Percentiles rank a stretch among this genome's conserved stretches.
Evolutionary conservation across 2,113 vertebrate genomes (phyloP).

Genomic region (Rhinopomastus cyanomelas): DNA sequence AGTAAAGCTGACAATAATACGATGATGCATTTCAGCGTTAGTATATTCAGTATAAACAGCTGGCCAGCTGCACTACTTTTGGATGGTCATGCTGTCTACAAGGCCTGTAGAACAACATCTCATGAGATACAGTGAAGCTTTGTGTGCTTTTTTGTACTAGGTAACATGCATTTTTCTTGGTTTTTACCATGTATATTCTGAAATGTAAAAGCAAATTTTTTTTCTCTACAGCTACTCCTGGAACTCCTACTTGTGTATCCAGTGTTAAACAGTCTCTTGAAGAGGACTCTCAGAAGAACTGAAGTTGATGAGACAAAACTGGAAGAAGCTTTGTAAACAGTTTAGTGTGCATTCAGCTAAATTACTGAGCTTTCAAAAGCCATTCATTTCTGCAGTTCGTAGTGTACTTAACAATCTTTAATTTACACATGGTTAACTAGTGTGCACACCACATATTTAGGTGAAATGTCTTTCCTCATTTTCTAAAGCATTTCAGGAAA

Average conservation of each 20-base stretch:
- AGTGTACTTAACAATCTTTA: not conserved
- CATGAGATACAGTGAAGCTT: not conserved
- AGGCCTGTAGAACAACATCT: not conserved
- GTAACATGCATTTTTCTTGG: not conserved
- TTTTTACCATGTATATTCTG: not conserved
- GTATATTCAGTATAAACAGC: not conserved
- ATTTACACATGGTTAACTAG: not conserved
- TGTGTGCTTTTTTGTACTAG: not conserved
- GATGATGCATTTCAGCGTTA: not conserved
- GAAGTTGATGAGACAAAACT: constrained; percentile 43
- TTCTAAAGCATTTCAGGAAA: constrained; percentile 54
- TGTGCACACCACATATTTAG: constrained; percentile 25
- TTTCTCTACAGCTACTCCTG: constrained; percentile 47
- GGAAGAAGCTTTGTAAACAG: constrained; percentile 9
- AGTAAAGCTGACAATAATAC: not conserved
- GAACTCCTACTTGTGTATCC: constrained; percentile 35
- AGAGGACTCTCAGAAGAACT: constrained; percentile 62
- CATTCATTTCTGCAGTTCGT: not conserved
- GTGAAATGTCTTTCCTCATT: constrained; percentile 35
- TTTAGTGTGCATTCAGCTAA: constrained; percentile 18
- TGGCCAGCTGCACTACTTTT: not conserved
- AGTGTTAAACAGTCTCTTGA: constrained; percentile 38
- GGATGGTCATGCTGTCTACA: not conserved
- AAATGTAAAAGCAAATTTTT: not conserved
- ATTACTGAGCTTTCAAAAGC: constrained; percentile 31